A percentile compares a stretch with the other conserved stretches of the same genome.
These are phyloP conservation scores for Hipparchia semele DNA, from an alignment of 2,888 invertebrate genomes.

Conservation along the genomic window DNA sequence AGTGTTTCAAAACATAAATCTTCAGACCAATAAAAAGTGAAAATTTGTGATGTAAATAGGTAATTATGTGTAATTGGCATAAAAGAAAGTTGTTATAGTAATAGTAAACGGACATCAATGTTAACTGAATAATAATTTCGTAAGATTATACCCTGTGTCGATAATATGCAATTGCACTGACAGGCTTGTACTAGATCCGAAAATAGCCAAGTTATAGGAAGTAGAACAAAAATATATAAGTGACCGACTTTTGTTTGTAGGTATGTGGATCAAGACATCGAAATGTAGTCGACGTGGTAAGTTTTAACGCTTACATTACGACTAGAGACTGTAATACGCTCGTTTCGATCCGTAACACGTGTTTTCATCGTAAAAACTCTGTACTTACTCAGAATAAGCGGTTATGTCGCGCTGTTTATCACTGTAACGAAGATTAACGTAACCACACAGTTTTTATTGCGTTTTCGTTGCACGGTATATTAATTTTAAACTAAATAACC, in stretches of 20 bases:
- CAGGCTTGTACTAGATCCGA: constrained; percentile 43
- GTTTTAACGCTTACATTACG: neutral
- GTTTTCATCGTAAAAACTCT: constrained; percentile 58
- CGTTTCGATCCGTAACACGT: constrained; percentile 56
- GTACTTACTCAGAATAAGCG: constrained; percentile 65
- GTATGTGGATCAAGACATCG: constrained; percentile 14
- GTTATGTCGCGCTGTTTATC: constrained; percentile 53
- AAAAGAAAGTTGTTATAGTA: neutral
- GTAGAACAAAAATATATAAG: constrained; percentile 58
- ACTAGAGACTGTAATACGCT: constrained; percentile 30
- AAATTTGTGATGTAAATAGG: neutral
- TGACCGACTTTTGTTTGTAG: constrained; percentile 40
- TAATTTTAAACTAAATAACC: constrained; percentile 72
- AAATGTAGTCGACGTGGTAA: constrained; percentile 37
- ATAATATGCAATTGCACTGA: neutral
- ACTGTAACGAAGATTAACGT: constrained; percentile 47
- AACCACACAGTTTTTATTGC: constrained; percentile 49
- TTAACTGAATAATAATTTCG: neutral
- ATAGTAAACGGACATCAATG: neutral
- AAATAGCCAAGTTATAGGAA: constrained; percentile 66
- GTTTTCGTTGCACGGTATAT: constrained; percentile 60
- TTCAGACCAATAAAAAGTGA: constrained; percentile 1
- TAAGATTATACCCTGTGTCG: constrained; percentile 37
- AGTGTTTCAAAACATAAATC: constrained; percentile 2
- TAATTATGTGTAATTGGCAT: neutral